These are phyloP conservation scores for Synanthedon tipuliformis DNA, from an alignment of 2,888 invertebrate genomes.

Conservation along the genomic window DNA sequence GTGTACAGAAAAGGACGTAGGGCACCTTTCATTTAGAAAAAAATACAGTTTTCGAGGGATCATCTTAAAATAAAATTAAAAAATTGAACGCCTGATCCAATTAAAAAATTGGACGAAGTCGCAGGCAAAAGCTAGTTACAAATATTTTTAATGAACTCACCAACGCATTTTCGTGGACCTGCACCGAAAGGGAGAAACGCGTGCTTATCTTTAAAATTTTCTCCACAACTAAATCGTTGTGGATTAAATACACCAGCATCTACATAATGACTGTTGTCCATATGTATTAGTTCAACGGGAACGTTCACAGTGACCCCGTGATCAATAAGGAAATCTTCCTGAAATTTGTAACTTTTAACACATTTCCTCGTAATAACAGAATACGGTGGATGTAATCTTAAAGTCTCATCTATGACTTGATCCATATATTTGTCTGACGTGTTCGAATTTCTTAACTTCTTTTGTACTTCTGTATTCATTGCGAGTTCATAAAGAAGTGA, in stretches of 20 bases:
- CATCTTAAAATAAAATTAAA: too few species aligned
- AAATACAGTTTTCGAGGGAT: too few species aligned
- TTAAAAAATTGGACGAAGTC: too few species aligned
- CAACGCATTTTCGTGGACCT: slow-evolving; percentile 57
- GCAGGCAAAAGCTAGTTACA: too few species aligned
- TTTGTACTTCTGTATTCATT: slow-evolving; percentile 33
- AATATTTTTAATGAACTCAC: slow-evolving; percentile 24
- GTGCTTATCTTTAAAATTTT: slow-evolving; percentile 23
- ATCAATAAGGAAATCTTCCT: slow-evolving; percentile 43
- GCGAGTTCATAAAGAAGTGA: slow-evolving; percentile 47
- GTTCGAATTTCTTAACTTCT: slow-evolving; percentile 30
- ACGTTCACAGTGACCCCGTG: slow-evolving; percentile 44
- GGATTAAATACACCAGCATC: slow-evolving; percentile 43
- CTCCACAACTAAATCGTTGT: slow-evolving; percentile 39
- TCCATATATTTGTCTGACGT: slow-evolving; percentile 35
- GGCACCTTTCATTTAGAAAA: too few species aligned
- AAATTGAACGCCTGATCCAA: too few species aligned
- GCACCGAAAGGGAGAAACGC: slow-evolving; percentile 53
- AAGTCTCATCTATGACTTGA: slow-evolving; percentile 44
- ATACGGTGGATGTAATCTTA: slow-evolving; percentile 52
- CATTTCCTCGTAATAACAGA: slow-evolving; percentile 49
- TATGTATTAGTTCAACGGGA: slow-evolving; percentile 49
- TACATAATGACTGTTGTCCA: slow-evolving; percentile 37
- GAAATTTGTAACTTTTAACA: slow-evolving; percentile 40
- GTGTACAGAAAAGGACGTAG: too few species aligned